Percentiles rank a stretch among this genome's conserved stretches.
phyloP scores from a whole-genome alignment of 2,797 vertebrate species.

The Sebastes diaconus region DNA sequence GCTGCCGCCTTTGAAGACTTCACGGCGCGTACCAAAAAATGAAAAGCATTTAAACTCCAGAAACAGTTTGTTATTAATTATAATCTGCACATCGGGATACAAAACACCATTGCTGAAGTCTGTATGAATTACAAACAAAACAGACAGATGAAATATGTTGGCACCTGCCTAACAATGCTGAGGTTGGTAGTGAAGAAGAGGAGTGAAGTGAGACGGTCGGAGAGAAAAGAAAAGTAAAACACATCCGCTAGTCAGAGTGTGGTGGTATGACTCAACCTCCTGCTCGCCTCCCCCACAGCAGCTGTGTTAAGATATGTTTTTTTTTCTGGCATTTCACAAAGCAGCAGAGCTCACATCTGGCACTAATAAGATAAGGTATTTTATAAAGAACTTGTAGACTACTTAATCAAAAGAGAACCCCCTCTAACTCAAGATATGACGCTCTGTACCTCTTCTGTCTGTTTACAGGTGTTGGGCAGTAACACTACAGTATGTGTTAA shows the following conservation, averaged over 20 bases:
- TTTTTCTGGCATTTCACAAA: background rate
- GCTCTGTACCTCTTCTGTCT: background rate
- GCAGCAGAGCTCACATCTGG: conserved; percentile 1
- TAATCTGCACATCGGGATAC: background rate
- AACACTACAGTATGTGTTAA: background rate
- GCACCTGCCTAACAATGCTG: background rate
- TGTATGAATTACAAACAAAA: background rate
- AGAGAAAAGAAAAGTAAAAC: conserved; percentile 27
- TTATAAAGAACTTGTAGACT: background rate
- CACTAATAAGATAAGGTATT: background rate
- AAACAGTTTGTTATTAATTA: background rate
- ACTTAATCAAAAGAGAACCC: background rate
- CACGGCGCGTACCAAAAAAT: background rate
- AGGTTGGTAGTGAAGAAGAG: background rate
- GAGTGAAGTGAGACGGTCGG: conserved; percentile 31
- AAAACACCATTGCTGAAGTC: accelerated
- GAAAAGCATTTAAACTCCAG: background rate
- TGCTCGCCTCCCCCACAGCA: conserved; percentile 61
- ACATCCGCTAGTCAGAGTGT: conserved; percentile 62
- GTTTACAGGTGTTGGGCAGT: background rate
- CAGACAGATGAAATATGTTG: background rate
- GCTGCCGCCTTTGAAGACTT: conserved; percentile 25
- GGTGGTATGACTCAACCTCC: conserved; percentile 47
- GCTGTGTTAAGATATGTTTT: conserved; percentile 27
- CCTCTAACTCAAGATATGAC: background rate